A percentile compares a stretch with the other conserved stretches of the same genome.
Conservation (phyloP, 2,797 vertebrate species). For the Adelosebastes latens region DNA sequence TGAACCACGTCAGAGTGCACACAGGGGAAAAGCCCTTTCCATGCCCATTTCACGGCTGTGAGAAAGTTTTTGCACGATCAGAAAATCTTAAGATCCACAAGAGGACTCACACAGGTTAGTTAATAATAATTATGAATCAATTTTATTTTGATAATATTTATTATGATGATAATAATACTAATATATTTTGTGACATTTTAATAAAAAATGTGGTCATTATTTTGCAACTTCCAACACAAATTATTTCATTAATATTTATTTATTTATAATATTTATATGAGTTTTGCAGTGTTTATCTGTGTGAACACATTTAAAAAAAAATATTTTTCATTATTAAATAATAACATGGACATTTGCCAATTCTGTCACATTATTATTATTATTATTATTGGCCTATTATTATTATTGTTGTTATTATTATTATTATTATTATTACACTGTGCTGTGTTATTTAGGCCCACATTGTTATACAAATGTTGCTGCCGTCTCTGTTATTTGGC, state of each 20-base stretch:
- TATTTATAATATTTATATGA: too few species aligned
- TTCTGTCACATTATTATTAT: background rate
- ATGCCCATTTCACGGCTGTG: slow-evolving; percentile 79
- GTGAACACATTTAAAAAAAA: background rate
- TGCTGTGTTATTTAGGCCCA: slow-evolving; percentile 7
- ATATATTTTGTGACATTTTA: background rate
- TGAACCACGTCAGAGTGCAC: slow-evolving; percentile 83
- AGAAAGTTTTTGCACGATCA: slow-evolving; percentile 84
- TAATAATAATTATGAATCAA: background rate
- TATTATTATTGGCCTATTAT: background rate
- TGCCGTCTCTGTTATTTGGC: slow-evolving; percentile 13
- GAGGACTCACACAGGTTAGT: slow-evolving; percentile 86
- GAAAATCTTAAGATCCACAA: slow-evolving; percentile 87
- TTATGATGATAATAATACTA: slow-evolving; percentile 24
- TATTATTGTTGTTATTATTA: background rate
- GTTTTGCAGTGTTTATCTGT: background rate
- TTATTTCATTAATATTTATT: background rate
- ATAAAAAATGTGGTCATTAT: background rate
- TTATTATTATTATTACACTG: background rate
- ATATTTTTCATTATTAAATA: background rate
- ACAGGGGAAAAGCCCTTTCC: slow-evolving; percentile 82
- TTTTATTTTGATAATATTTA: background rate
- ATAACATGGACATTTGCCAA: background rate
- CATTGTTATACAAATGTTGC: background rate
- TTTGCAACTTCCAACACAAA: background rate